A percentile compares a stretch with the other conserved stretches of the same genome.
These are phyloP conservation scores for Craniophora ligustri DNA, from an alignment of 2,888 invertebrate species.

Conservation along the genomic window DNA sequence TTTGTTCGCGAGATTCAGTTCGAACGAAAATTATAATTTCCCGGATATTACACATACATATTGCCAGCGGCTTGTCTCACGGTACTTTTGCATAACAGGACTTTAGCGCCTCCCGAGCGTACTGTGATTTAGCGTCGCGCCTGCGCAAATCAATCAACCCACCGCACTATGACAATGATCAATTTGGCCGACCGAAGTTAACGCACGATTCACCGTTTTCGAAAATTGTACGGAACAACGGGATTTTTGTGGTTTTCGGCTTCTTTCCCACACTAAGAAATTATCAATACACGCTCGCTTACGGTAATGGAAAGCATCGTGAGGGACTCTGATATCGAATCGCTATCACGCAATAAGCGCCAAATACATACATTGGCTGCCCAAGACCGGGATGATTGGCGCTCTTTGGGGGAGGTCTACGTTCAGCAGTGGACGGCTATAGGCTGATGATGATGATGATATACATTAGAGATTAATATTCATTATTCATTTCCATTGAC, in stretches of 20 bases:
- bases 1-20: neutral
- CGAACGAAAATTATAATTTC: constrained; percentile 1
- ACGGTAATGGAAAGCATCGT: neutral
- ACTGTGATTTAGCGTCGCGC: constrained; percentile 44
- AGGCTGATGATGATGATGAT: too few species aligned
- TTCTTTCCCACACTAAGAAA: constrained; percentile 38
- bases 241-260: constrained; percentile 29
- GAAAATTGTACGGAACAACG: constrained; percentile 38
- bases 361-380: too few species aligned
- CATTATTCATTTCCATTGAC: too few species aligned
- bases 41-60: neutral
- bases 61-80: constrained; percentile 42
- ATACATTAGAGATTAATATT: too few species aligned
- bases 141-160: constrained; percentile 52
- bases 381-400: too few species aligned
- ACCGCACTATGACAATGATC: constrained; percentile 47
- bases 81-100: constrained; percentile 52
- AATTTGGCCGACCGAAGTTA: constrained; percentile 43
- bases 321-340: neutral
- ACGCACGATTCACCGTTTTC: constrained; percentile 53
- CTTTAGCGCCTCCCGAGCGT: constrained; percentile 25
- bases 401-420: too few species aligned
- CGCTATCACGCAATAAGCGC: neutral
- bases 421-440: too few species aligned
- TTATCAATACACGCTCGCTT: neutral